Evolutionary conservation across 2,797 vertebrate genomes (phyloP), one percentile per base, ranked within the genome.

Genomic region (Xiphophorus birchmanni): DNA sequence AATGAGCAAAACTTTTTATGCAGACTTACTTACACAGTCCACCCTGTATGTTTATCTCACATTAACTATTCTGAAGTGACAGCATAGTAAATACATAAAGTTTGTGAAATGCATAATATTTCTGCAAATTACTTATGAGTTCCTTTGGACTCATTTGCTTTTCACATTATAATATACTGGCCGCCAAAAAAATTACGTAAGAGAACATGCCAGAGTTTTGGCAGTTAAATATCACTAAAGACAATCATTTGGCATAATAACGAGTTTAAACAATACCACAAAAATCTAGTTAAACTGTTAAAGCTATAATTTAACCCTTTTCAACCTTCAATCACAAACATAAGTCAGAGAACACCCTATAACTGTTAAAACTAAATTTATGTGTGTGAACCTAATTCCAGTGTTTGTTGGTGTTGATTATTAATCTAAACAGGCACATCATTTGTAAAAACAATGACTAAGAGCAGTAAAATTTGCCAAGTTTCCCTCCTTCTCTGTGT

Each of bases 401-500:
- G 40, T 37, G 80, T 79, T 74, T 83, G 75, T 82, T 37, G 82
- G 83, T 79, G 75, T 37, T 40, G 45, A 82, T 75, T 79, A 54
- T 81, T 77, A 79, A 84, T 60, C 13, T 21, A 82, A 82, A 85
- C 75, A 81, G 4, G n/a, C 35, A 80, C 13, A 54, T 81, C 78
- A 82, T 75, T 82, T 81, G 18, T 79, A 7, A 81, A 88, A 88
- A 84, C 76, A 86, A 75, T 69, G 50, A 77, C 73, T 69, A 60
- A 75, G 78, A 79, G 81, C 77, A 63, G 58, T 37, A 63, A 77
- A 69, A 78, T 50, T 37, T 45, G 78, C 50, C 56, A 52, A 73
- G 58, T 74, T 37, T 44, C 74, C 73, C 78, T 75, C 77, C 77
- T 32, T 73, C 26, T 73, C 56, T 47, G 47, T 69, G 37, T 79